These are phyloP conservation scores for Hyla sarda DNA, from an alignment of 2,113 vertebrate species.

Conservation along the genomic window DNA sequence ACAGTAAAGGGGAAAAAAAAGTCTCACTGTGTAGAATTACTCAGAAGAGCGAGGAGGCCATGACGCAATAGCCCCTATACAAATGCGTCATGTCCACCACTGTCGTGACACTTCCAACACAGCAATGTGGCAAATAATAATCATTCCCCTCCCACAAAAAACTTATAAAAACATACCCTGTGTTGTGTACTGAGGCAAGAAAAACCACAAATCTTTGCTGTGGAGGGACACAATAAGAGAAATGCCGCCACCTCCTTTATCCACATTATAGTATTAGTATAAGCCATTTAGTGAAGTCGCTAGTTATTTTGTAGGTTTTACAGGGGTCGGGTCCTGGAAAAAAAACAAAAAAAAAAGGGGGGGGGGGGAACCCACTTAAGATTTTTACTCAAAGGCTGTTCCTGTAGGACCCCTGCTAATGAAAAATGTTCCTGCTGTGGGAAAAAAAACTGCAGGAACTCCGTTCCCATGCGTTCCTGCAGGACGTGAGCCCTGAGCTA, in stretches of 20 bases:
- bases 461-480: too few species aligned
- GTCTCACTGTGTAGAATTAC: slow-evolving; percentile 44
- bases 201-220: neutral
- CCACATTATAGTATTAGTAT: neutral
- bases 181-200: neutral
- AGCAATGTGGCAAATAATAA: slow-evolving; percentile 42
- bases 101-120: neutral
- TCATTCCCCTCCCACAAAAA: neutral
- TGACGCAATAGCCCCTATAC: neutral
- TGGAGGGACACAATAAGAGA: neutral
- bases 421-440: too few species aligned
- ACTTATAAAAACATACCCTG: too few species aligned
- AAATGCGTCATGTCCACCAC: neutral
- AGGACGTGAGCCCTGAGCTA: too few species aligned
- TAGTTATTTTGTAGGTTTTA: too few species aligned
- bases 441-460: too few species aligned
- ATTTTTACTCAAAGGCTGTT: too few species aligned
- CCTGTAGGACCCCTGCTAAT: too few species aligned
- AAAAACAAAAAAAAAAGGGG: too few species aligned
- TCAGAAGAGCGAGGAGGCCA: neutral
- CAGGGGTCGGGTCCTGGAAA: too few species aligned
- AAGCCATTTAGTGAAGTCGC: neutral
- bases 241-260: neutral
- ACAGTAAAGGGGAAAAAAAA: slow-evolving; percentile 84
- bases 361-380: too few species aligned